These are phyloP conservation scores for Augochlorella aurata DNA, from an alignment of 2,888 invertebrate genomes.

Conservation along the genomic window DNA sequence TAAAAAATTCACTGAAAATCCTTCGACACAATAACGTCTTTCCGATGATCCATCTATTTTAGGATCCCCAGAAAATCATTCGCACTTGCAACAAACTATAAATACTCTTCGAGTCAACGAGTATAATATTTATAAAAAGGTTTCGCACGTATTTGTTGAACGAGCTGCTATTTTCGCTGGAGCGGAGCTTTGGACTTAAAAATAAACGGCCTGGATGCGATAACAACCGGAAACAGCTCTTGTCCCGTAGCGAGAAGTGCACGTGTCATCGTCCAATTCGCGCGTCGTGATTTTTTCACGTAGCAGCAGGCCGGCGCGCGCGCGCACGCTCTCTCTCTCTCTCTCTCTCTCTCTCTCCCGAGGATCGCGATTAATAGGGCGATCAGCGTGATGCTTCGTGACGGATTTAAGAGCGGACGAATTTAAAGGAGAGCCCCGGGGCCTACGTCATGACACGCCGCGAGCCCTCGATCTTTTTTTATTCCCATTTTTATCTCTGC, in stretches of 20 bases:
- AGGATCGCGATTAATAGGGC: conserved; percentile 68
- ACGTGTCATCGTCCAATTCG: conserved; percentile 56
- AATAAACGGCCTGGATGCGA: conserved; percentile 13
- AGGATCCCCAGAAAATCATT: not conserved
- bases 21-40: not conserved
- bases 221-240: conserved; percentile 43
- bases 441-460: conserved; percentile 61
- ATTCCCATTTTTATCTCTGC: conserved; percentile 58
- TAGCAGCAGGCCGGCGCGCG: conserved; percentile 15
- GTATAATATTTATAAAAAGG: not conserved
- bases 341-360: not conserved
- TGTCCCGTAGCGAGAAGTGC: conserved; percentile 13
- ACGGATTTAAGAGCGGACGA: conserved; percentile 72
- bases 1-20: not conserved
- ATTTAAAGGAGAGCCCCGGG: conserved; percentile 67
- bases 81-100: not conserved
- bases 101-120: not conserved
- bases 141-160: not conserved
- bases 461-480: conserved; percentile 58
- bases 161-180: not conserved
- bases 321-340: not conserved
- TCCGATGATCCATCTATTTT: not conserved
- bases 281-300: conserved; percentile 47
- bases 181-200: not conserved
- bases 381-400: conserved; percentile 71